Evolutionary conservation across 2,113 vertebrate species (phyloP), one percentile per base, ranked within the genome.

Genomic region (Hypocryptadius cinnamomeus): DNA sequence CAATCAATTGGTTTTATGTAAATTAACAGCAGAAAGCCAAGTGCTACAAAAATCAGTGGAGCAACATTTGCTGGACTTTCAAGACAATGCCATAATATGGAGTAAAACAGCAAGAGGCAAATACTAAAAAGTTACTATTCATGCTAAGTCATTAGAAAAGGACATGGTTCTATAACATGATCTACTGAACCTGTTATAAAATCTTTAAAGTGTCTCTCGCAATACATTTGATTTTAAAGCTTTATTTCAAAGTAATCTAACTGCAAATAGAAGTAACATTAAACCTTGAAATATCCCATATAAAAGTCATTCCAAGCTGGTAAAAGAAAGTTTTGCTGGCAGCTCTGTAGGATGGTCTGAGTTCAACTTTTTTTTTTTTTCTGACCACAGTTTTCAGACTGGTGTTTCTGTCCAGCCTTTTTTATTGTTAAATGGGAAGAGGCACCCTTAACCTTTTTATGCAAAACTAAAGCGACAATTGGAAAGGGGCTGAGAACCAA

Each of bases 201-300:
- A 96, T 71, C 85, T 93, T 93, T 96, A 95, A 96, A 96, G 94
- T 95, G 94, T 95, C 95, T 95, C 87, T 96, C 48, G 30, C 76
- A 87, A 83, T 95, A 96, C 50, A 53, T 95, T 96, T 92, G 33
- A 83, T 94, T 91, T 97, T 95, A 93, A 95, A 96, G 95, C 87
- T 93, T 95, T 96, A 93, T 92, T 96, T 87, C 70, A 70, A 85
- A 94, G 66, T 86, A 89, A 89, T 71, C 83, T 92, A 95, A 74
- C 63, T 76, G 87, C 63, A 93, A 93, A 88, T 11, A 93, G 79
- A 81, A 93, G 48, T 28, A 71, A 89, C 63, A 47, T 78, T 93
- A 59, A 82, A 92, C 47, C 79, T 93, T 83, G 79, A 93, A 90
- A 72, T 37, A 82, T 66, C 63, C 77, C 63, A 44, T 65, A 91